phyloP scores from a whole-genome alignment of 2,797 vertebrate species.

The Micropoecilia bifurca region DNA sequence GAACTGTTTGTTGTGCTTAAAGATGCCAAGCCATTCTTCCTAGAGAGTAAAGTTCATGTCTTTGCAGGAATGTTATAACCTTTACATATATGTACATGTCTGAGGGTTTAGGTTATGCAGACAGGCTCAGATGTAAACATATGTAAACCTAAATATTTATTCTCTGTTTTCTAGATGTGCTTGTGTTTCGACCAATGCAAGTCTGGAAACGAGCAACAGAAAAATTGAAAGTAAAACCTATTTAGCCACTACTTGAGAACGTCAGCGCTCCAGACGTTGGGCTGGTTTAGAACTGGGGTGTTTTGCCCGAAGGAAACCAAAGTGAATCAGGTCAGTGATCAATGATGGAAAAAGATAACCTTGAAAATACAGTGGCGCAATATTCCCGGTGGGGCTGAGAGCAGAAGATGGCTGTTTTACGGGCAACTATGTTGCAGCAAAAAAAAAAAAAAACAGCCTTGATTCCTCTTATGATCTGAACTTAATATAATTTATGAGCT shows the following conservation, averaged over 20 bases:
- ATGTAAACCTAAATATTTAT: not conserved
- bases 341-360: not conserved
- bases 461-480: not conserved
- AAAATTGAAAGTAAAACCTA: not conserved
- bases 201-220: too few relatives aligned
- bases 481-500: not conserved
- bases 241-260: not conserved
- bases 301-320: not conserved
- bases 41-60: not conserved
- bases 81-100: too few relatives aligned
- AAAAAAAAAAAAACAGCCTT: not conserved
- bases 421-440: not conserved
- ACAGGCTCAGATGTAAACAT: not conserved
- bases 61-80: not conserved
- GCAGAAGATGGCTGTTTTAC: not conserved
- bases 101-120: not conserved
- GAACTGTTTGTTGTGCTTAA: not conserved
- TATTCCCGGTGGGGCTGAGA: not conserved
- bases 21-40: not conserved
- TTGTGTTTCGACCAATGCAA: too few relatives aligned
- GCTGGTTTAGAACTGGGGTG: not conserved
- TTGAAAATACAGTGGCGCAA: not conserved
- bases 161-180: too few relatives aligned
- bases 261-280: not conserved
- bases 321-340: not conserved